Conservation (phyloP, 2,888 invertebrate species). For the Rhimphoctona megacephalus region DNA sequence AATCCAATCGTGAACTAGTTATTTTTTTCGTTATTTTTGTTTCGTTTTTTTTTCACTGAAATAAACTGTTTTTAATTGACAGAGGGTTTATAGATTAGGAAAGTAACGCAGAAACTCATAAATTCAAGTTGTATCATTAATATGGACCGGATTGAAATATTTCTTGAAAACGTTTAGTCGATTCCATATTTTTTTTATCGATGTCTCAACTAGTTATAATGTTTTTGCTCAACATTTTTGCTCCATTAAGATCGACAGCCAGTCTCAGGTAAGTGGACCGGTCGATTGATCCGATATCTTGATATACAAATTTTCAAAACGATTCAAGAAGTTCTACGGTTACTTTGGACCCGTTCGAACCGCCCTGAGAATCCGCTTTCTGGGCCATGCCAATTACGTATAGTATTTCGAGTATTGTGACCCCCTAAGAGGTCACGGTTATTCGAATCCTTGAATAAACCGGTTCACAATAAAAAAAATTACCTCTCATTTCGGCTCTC, state of each 20-base stretch:
- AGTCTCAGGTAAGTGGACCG: not conserved
- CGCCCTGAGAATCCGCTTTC: slow-evolving; percentile 36
- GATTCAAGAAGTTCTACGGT: slow-evolving; percentile 31
- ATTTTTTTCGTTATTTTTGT: not conserved
- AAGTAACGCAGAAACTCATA: not conserved
- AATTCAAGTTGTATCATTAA: not conserved
- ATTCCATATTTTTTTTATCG: not conserved
- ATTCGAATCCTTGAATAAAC: slow-evolving; percentile 58
- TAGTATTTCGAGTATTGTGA: slow-evolving; percentile 54
- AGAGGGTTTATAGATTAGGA: not conserved
- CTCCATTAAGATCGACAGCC: not conserved
- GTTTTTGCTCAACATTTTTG: not conserved
- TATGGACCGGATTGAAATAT: not conserved
- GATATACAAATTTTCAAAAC: slow-evolving; percentile 23
- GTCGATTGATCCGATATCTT: slow-evolving; percentile 22
- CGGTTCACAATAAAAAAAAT: slow-evolving; percentile 60
- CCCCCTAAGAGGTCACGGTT: slow-evolving; percentile 63
- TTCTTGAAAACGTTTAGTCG: not conserved
- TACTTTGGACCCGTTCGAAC: slow-evolving; percentile 29
- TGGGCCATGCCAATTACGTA: slow-evolving; percentile 59
- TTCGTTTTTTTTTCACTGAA: not conserved
- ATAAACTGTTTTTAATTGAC: not conserved
- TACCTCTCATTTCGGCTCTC: slow-evolving; percentile 10
- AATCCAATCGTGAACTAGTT: not conserved
- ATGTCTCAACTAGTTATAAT: not conserved